Conservation (phyloP, 2,888 invertebrate genomes). For the Brachypalpus laphriformis region DNA sequence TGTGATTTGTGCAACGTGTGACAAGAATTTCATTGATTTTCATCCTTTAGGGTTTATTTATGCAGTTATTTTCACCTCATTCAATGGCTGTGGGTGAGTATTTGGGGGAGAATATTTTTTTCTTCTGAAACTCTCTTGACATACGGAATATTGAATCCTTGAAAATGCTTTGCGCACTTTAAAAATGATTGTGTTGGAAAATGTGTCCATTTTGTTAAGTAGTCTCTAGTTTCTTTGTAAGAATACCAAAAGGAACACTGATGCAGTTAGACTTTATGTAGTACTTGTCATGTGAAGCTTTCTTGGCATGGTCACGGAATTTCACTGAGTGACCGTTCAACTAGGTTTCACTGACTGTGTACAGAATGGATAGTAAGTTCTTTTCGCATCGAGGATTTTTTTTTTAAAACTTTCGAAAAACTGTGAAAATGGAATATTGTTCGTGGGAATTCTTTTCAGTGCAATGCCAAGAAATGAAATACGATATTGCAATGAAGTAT, state of each 20-base stretch:
- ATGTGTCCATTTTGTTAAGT: constrained; percentile 20
- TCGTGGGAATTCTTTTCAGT: too few species aligned
- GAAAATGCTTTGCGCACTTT: background rate
- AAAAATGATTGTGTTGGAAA: background rate
- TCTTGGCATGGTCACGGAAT: constrained; percentile 4
- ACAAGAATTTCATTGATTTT: constrained; percentile 63
- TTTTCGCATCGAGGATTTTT: too few species aligned
- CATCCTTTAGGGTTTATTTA: constrained; percentile 39
- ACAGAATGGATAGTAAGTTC: too few species aligned
- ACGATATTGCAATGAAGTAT: too few species aligned
- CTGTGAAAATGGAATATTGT: too few species aligned
- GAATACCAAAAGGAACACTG: constrained; percentile 8
- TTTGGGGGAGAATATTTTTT: constrained; percentile 22
- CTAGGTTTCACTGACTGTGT: background rate
- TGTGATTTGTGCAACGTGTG: constrained; percentile 68
- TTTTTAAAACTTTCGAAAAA: too few species aligned
- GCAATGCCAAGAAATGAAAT: too few species aligned
- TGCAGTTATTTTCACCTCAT: constrained; percentile 28
- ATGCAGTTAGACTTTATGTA: background rate
- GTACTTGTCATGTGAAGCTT: background rate
- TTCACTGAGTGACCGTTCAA: constrained; percentile 20
- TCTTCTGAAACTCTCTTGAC: constrained; percentile 26
- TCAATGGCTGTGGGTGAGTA: background rate
- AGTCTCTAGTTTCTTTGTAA: background rate
- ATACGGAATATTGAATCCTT: constrained; percentile 37